phyloP scores from a whole-genome alignment of 2,888 invertebrate genomes.

The Rhagonycha fulva region DNA sequence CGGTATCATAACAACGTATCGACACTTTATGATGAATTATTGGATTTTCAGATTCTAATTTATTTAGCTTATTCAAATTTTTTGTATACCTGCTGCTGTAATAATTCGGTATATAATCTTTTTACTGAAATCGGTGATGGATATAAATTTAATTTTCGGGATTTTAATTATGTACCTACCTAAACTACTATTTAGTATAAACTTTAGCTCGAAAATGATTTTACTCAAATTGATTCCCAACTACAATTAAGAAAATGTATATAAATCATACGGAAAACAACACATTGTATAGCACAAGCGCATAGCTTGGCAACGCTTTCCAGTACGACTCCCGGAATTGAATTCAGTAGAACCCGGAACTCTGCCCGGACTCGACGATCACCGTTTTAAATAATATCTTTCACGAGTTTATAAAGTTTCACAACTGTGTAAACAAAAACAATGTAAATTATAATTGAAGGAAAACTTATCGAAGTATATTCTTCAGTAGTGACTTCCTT shows the following conservation, averaged over 20 bases:
- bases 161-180: neutral
- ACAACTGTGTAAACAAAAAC: constrained; percentile 9
- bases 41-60: neutral
- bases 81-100: neutral
- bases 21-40: neutral
- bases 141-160: neutral
- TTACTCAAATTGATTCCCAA: constrained; percentile 6
- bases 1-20: neutral
- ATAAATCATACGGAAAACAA: constrained; percentile 33
- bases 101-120: neutral
- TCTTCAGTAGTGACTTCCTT: constrained; percentile 12
- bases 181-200: neutral
- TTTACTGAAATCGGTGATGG: neutral
- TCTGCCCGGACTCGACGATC: constrained; percentile 14
- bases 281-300: constrained; percentile 31
- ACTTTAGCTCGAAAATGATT: neutral
- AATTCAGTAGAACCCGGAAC: constrained; percentile 28
- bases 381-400: constrained; percentile 6
- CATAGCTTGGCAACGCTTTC: constrained; percentile 23
- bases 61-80: neutral
- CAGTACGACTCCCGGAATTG: constrained; percentile 24
- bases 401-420: constrained; percentile 13
- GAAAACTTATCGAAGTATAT: constrained; percentile 18
- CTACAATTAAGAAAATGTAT: constrained; percentile 39
- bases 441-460: constrained; percentile 4